Evolutionary conservation across 92 coral and sea anemone genomes (phyloP).

Genomic region (Phenganax subtilis): DNA sequence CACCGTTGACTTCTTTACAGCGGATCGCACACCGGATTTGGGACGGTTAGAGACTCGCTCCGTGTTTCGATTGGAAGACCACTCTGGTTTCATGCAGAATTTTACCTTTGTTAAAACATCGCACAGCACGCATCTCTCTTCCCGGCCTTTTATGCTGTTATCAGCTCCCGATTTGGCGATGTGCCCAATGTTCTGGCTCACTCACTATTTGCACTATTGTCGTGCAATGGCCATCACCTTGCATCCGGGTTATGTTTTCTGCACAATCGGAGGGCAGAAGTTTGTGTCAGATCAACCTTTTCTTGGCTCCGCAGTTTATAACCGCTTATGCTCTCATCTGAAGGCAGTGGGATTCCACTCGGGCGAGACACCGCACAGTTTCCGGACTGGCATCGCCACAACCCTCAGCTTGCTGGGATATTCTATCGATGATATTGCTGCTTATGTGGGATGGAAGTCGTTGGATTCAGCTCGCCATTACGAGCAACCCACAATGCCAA

Average conservation of each 20-base stretch:
- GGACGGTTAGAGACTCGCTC: too few species aligned
- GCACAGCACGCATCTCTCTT: too few species aligned
- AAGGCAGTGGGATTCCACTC: not conserved
- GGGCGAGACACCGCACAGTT: not conserved
- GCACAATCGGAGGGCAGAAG: not conserved
- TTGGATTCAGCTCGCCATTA: not conserved
- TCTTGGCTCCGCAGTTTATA: constrained; percentile 5
- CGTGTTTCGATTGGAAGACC: constrained; percentile 13
- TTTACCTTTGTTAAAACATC: constrained; percentile 37
- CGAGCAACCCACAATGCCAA: too few species aligned
- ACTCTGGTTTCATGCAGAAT: constrained; percentile 30
- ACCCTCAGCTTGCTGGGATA: too few species aligned
- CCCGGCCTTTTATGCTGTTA: constrained; percentile 35
- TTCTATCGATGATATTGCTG: too few species aligned
- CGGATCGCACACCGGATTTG: too few species aligned
- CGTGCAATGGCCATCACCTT: not conserved
- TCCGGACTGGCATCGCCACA: too few species aligned
- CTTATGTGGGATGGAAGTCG: not conserved
- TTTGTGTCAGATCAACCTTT: constrained; percentile 13
- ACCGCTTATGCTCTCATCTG: constrained; percentile 6
- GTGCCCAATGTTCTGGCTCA: constrained; percentile 38
- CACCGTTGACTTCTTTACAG: too few species aligned
- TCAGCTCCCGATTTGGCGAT: not conserved
- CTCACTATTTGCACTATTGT: constrained; percentile 17
- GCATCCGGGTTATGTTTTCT: not conserved